phyloP scores from a whole-genome alignment of 2,113 vertebrate species.

The Megaceryle torquata region DNA sequence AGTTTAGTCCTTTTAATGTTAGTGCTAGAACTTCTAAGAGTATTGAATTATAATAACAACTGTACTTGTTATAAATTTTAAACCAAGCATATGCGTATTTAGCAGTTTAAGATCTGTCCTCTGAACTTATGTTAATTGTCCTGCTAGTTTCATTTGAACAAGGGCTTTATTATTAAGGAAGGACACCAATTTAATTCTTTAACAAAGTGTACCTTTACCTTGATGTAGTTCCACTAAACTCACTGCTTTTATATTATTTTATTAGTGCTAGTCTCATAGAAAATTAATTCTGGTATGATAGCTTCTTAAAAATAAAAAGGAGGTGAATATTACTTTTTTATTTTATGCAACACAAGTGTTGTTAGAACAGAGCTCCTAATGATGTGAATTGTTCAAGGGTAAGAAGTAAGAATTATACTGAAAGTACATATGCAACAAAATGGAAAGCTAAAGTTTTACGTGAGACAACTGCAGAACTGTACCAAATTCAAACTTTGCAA shows the following conservation, averaged over 20 bases:
- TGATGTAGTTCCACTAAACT: not conserved
- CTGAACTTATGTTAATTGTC: not conserved
- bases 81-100: not conserved
- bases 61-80: not conserved
- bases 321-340: not conserved
- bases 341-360: not conserved
- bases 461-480: not conserved
- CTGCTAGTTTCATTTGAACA: not conserved
- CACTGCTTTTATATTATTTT: not conserved
- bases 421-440: not conserved
- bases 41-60: not conserved
- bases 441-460: not conserved
- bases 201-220: not conserved
- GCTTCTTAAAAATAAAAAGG: not conserved
- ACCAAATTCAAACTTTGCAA: conserved; percentile 54
- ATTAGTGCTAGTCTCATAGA: not conserved
- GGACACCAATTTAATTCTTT: not conserved
- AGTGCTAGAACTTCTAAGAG: not conserved
- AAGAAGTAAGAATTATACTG: not conserved
- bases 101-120: not conserved
- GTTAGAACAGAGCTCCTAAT: not conserved
- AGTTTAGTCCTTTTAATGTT: not conserved
- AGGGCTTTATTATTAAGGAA: not conserved
- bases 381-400: not conserved
- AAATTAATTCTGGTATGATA: not conserved